Percentiles rank a stretch among this genome's conserved stretches.
Evolutionary conservation across 2,888 invertebrate genomes (phyloP).

Genomic region (Mythimna loreyi): DNA sequence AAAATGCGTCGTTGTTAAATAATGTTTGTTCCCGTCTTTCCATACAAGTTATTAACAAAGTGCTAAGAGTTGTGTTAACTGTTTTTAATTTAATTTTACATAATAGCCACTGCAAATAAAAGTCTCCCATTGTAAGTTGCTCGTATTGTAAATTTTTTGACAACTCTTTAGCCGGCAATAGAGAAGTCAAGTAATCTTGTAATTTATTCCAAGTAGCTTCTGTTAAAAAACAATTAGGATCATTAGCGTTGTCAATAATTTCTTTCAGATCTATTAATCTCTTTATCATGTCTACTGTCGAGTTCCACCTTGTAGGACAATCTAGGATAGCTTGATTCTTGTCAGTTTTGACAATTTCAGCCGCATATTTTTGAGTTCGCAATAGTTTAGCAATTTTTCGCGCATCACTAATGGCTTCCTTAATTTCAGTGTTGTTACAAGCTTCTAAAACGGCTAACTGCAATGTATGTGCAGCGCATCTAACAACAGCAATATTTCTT

Average conservation of each 20-base stretch:
- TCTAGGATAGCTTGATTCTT: slow-evolving; percentile 11
- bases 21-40: not conserved
- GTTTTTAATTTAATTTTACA: slow-evolving; percentile 14
- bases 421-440: slow-evolving; percentile 6
- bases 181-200: slow-evolving; percentile 4
- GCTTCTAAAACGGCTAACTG: slow-evolving; percentile 5
- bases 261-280: slow-evolving; percentile 8
- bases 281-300: not conserved
- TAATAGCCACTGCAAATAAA: slow-evolving; percentile 11
- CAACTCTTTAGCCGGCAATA: not conserved
- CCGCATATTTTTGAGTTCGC: slow-evolving; percentile 8
- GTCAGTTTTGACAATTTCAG: not conserved
- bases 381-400: slow-evolving; percentile 4
- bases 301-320: slow-evolving; percentile 16
- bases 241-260: not conserved
- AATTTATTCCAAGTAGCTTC: slow-evolving; percentile 9
- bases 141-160: slow-evolving; percentile 2
- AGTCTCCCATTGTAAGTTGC: slow-evolving; percentile 3
- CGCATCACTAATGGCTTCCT: not conserved
- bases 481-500: not conserved
- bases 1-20: slow-evolving; percentile 5
- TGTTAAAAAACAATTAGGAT: not conserved
- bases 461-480: slow-evolving; percentile 5
- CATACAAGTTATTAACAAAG: slow-evolving; percentile 1
- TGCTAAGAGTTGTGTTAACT: slow-evolving; percentile 5